Base-by-base conservation (phyloP, 1,140 invertebrate species). In the Hesperophylax magnus region DNA sequence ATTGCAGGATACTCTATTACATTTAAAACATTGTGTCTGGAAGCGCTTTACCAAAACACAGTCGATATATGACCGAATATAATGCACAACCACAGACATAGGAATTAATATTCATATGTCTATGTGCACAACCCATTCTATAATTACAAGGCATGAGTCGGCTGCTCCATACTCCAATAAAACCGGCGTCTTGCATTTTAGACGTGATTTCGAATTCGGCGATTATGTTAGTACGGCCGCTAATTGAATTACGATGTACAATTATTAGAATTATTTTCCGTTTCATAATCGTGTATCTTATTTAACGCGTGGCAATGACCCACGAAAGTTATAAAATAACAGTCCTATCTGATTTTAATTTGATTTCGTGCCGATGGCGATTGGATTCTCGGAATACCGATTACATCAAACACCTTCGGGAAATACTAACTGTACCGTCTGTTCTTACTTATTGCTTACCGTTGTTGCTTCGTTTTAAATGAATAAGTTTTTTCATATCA, bases 311-410 rank as follows among this genome's bases (percentile, higher is more conserved):
- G 58, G 58, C 58, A 61, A 61, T 61, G 18, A 20, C 58, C 18
- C 58, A 61, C 58, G 58, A 24, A 61, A 14, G 11, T 47, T 24
- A 61, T 47, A 47, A 47, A 47, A 47, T 47, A 47, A 47, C 11
- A 9, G 1, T 61, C 9, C 24, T 61, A n/a, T 67, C 31, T 39
- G 31, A 39, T 67, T 67, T 67, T 14, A 67, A 67, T 67, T 67
- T 39, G 63, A 31, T 18, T 67, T 67, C 34, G 63, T 67, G 63
- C 34, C 24, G 63, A 31, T 27, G 63, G 24, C 63, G 31, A 34
- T 31, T 22, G 63, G 34, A 27, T 67, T 67, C 63, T 67, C 14
- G n/a, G 63, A 67, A 67, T 67, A 31, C 63, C 17, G 63, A 27
- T 67, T 67, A 27, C 17, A 47, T 47, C 9, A 47, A 47, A 47